Percentiles rank a stretch among this genome's conserved stretches.
Conservation (phyloP, 2,888 invertebrate species). For the Cryptus armator region DNA sequence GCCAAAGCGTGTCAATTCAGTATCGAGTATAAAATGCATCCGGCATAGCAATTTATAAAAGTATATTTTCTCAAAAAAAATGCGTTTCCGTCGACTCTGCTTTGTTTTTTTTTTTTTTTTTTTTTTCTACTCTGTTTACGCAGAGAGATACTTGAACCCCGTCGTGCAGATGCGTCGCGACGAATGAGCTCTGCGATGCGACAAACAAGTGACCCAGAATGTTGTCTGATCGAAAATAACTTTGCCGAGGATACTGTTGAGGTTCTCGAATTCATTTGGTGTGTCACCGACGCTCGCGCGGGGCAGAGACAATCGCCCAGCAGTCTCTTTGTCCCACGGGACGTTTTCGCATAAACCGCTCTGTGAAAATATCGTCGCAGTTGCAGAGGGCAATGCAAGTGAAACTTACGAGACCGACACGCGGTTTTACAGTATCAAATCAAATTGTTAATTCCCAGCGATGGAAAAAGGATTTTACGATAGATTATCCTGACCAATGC, state of each 20-base stretch:
- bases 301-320: background rate
- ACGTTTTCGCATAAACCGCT: background rate
- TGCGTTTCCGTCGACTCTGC: background rate
- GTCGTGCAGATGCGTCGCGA: background rate
- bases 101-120: background rate
- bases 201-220: conserved; percentile 6
- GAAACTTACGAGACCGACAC: no score
- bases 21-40: conserved; percentile 56
- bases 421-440: no score
- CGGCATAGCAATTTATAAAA: conserved; percentile 49
- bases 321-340: background rate
- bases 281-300: background rate
- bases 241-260: background rate
- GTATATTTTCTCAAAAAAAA: conserved; percentile 31
- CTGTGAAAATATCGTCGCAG: background rate
- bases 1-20: conserved; percentile 42
- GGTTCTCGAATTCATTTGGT: background rate
- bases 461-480: no score
- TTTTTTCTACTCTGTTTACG: background rate
- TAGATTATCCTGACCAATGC: background rate
- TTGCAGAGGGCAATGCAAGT: no score
- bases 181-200: background rate
- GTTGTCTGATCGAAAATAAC: conserved; percentile 7
- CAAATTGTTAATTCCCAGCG: no score
- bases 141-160: background rate